These are phyloP conservation scores for Dipodomys stephensi DNA, from an alignment of 2,113 vertebrate genomes.

Conservation along the genomic window DNA sequence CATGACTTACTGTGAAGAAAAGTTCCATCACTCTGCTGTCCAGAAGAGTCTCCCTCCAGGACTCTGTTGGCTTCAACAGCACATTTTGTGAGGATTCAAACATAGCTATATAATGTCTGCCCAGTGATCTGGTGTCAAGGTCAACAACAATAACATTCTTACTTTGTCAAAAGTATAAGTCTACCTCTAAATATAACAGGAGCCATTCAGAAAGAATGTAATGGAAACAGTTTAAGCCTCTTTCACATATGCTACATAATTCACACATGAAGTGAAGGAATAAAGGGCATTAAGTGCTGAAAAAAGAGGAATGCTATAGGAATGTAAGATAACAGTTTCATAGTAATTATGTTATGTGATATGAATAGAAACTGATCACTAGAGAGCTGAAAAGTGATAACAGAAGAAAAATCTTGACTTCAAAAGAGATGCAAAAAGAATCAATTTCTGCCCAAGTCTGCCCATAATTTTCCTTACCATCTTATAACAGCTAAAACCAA, in stretches of 20 bases:
- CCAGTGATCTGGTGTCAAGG: constrained; percentile 98
- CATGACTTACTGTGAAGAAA: constrained; percentile 98
- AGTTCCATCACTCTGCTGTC: constrained; percentile 99
- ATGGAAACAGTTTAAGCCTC: constrained; percentile 91
- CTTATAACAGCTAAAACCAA: constrained; percentile 72
- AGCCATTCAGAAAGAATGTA: constrained; percentile 89
- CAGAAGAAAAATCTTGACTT: constrained; percentile 80
- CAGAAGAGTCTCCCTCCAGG: constrained; percentile 98
- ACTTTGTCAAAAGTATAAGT: constrained; percentile 86
- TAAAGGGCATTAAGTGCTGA: constrained; percentile 90
- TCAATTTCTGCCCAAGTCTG: constrained; percentile 74
- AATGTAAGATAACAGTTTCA: constrained; percentile 94
- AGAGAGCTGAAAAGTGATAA: constrained; percentile 81
- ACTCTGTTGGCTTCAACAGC: constrained; percentile 97
- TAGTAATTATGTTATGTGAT: constrained; percentile 90
- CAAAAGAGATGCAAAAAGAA: constrained; percentile 83
- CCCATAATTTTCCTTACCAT: constrained; percentile 68
- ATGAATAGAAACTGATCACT: constrained; percentile 88
- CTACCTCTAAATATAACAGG: constrained; percentile 88
- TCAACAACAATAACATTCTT: constrained; percentile 94
- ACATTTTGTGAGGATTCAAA: constrained; percentile 99
- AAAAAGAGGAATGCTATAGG: constrained; percentile 90
- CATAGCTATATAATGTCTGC: constrained; percentile 99
- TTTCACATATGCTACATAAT: constrained; percentile 89
- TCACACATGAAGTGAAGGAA: constrained; percentile 90